Conservation (phyloP, 2,113 vertebrate genomes). For the Panthera leo region DNA sequence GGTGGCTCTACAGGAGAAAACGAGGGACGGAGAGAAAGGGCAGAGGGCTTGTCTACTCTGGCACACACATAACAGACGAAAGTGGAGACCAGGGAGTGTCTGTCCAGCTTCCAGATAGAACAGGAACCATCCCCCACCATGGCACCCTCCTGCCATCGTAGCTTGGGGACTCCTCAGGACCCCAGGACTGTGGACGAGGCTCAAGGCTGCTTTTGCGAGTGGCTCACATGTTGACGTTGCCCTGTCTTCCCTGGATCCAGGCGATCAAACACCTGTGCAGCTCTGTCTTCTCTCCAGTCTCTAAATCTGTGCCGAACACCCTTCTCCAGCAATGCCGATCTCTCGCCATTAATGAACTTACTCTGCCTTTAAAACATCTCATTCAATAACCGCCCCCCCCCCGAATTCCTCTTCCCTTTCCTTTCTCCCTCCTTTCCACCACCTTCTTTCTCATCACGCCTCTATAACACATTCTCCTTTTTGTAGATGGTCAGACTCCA, state of each 20-base stretch:
- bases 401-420: background rate
- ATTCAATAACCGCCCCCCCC: too few species aligned
- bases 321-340: background rate
- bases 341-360: too few species aligned
- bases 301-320: background rate
- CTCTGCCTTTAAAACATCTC: background rate
- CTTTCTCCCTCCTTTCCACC: too few species aligned
- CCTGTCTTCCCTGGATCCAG: background rate
- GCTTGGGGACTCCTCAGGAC: background rate
- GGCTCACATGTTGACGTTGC: rapidly evolving
- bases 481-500: background rate
- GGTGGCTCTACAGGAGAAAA: background rate
- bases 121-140: rapidly evolving
- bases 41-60: too few species aligned
- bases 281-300: background rate
- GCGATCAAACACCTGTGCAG: background rate
- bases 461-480: background rate
- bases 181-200: background rate
- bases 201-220: rapidly evolving
- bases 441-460: rapidly evolving
- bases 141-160: rapidly evolving
- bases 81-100: background rate
- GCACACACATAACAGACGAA: background rate
- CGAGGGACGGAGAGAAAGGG: rapidly evolving
- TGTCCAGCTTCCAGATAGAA: background rate